Percentiles rank a stretch among this genome's conserved stretches.
phyloP scores from a whole-genome alignment of 1,140 invertebrate genomes.

The Marisa cornuarietis region DNA sequence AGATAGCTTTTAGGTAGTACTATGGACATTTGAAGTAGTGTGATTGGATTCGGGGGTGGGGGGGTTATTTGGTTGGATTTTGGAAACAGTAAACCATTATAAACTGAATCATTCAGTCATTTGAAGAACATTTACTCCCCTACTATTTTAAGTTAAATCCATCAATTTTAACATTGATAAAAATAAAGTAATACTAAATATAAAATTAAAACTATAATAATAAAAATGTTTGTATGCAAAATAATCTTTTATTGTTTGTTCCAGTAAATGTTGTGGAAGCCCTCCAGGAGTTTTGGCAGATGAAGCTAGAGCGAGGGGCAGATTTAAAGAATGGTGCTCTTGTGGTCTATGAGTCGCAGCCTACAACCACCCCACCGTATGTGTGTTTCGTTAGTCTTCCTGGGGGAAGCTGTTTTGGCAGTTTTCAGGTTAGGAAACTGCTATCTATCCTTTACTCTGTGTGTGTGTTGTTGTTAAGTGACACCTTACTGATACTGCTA shows the following conservation, averaged over 20 bases:
- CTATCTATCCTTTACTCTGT: no score
- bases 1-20: no score
- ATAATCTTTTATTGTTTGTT: conserved; percentile 13
- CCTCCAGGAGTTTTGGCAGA: conserved; percentile 96
- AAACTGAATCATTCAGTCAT: no score
- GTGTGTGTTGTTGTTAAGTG: no score
- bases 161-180: not conserved
- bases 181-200: not conserved
- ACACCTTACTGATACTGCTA: not conserved
- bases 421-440: conserved; percentile 79
- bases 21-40: no score
- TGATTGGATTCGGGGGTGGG: no score
- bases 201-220: not conserved
- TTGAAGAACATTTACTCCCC: no score
- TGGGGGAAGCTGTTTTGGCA: conserved; percentile 94
- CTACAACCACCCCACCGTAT: conserved; percentile 87
- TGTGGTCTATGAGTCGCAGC: conserved; percentile 94
- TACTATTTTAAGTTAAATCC: no score
- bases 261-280: conserved; percentile 94
- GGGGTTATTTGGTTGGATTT: no score
- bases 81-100: no score
- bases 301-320: conserved; percentile 89
- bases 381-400: conserved; percentile 94
- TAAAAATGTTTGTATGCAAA: not conserved
- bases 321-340: conserved; percentile 89